Conservation (phyloP, 2,888 invertebrate genomes). For the Torymus tubicola region DNA sequence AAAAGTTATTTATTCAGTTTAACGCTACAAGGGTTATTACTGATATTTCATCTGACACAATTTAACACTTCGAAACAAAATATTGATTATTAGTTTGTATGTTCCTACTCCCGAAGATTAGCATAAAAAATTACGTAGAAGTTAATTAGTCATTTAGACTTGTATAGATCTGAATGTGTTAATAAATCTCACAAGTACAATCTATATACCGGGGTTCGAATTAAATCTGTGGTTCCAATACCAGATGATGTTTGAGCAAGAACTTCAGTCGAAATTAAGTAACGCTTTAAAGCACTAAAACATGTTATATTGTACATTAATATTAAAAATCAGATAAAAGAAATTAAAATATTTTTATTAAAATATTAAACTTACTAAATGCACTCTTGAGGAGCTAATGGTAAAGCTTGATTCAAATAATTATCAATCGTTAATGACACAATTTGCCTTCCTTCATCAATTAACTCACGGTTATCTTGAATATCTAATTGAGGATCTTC, state of each 20-base stretch:
- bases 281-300: constrained; percentile 80
- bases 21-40: too few relatives aligned
- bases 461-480: constrained; percentile 83
- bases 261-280: constrained; percentile 82
- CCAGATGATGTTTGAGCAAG: constrained; percentile 85
- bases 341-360: background rate
- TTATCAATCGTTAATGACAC: constrained; percentile 82
- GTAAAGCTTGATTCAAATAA: constrained; percentile 84
- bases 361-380: constrained; percentile 77
- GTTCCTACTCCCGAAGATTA: too few relatives aligned
- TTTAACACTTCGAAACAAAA: too few relatives aligned
- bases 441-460: constrained; percentile 83
- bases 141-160: too few relatives aligned
- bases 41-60: too few relatives aligned
- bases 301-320: constrained; percentile 32
- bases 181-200: constrained; percentile 4
- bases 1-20: too few relatives aligned
- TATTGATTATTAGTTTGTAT: too few relatives aligned
- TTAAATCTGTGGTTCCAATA: constrained; percentile 90
- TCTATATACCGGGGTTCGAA: constrained; percentile 84
- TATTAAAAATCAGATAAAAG: constrained; percentile 8
- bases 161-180: too few relatives aligned
- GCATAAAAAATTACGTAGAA: too few relatives aligned
- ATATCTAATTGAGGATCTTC: constrained; percentile 79
- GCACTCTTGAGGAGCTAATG: constrained; percentile 87